Conservation (phyloP, 2,113 vertebrate species). For the Pristiophorus japonicus region DNA sequence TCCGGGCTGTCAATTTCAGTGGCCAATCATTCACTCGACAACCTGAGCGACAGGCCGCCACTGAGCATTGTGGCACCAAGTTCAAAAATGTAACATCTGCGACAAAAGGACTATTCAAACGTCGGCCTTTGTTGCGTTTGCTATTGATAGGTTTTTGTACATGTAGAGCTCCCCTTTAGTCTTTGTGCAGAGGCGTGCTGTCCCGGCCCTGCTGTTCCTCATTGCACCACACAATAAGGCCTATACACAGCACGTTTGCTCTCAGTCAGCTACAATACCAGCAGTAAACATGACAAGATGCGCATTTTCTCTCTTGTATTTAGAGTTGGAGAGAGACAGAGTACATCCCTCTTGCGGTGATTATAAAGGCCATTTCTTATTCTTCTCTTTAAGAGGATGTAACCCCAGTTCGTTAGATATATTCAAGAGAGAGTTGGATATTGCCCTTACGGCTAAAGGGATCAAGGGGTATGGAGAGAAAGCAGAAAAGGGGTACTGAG, state of each 20-base stretch:
- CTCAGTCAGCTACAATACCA: neutral
- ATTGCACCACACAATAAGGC: neutral
- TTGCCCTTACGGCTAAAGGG: too few relatives aligned
- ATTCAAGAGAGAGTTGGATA: too few relatives aligned
- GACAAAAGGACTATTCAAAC: neutral
- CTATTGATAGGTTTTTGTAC: conserved; percentile 2
- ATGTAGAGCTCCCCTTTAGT: neutral
- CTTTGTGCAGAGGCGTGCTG: neutral
- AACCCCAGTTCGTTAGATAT: too few relatives aligned
- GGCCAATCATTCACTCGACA: neutral
- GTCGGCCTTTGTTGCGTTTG: neutral
- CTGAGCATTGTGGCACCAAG: neutral
- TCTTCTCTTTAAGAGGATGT: neutral
- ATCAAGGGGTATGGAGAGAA: too few relatives aligned
- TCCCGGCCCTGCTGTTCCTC: neutral
- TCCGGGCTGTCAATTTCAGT: neutral
- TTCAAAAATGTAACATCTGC: neutral
- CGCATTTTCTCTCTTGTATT: neutral
- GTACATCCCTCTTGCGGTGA: neutral
- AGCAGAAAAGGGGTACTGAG: too few relatives aligned
- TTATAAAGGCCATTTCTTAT: neutral
- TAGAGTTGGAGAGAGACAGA: neutral
- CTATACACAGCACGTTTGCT: neutral
- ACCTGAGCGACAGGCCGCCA: neutral
- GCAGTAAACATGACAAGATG: neutral